These are phyloP conservation scores for Melospiza georgiana DNA, from an alignment of 2,113 vertebrate species.

Conservation along the genomic window DNA sequence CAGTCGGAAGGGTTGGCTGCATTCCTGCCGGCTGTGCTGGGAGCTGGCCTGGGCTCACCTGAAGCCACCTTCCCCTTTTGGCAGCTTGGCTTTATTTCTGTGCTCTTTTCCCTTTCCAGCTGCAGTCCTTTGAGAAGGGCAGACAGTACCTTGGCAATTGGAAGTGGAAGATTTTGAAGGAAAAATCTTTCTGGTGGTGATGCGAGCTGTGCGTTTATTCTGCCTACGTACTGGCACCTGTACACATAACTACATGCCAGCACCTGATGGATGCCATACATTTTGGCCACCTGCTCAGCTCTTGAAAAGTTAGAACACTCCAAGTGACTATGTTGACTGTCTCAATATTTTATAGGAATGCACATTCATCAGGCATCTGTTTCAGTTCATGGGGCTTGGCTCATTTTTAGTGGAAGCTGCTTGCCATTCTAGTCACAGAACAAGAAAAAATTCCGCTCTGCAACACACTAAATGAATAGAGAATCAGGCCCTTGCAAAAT, in stretches of 20 bases:
- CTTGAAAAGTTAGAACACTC: neutral
- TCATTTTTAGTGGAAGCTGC: neutral
- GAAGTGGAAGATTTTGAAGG: neutral
- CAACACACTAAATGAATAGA: neutral
- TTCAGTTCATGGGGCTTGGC: neutral
- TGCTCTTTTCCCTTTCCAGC: neutral
- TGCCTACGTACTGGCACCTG: neutral
- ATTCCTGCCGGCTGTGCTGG: accelerated
- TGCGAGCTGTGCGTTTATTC: neutral
- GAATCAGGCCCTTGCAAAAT: neutral
- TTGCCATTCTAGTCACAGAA: neutral
- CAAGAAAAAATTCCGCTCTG: neutral
- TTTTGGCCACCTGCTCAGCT: neutral
- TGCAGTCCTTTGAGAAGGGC: neutral
- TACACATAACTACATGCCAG: neutral
- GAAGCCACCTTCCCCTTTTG: neutral
- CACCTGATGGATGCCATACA: neutral
- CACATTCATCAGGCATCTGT: neutral
- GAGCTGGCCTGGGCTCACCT: neutral
- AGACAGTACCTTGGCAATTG: neutral
- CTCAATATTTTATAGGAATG: neutral
- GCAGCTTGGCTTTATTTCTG: neutral
- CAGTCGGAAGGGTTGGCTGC: accelerated
- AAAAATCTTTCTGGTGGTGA: neutral
- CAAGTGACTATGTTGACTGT: neutral